Conservation (phyloP, 1,140 invertebrate species). For the Alviniconcha marisindica region DNA sequence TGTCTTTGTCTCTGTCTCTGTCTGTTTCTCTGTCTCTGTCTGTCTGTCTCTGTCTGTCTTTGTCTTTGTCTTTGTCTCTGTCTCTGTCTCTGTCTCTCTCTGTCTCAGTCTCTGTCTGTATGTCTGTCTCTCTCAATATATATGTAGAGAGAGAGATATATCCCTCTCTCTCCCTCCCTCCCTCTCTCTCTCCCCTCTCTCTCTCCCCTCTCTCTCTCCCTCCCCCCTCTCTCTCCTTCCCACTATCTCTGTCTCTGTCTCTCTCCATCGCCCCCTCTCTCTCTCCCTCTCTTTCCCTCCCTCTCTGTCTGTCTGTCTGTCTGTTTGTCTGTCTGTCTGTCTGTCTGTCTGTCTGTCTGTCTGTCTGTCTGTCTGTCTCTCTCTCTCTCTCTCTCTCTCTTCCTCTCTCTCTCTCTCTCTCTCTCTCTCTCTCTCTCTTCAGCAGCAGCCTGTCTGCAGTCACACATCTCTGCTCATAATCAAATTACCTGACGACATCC, state of each 20-base stretch:
- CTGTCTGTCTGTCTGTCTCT: not conserved
- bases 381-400: not conserved
- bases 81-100: too few relatives aligned
- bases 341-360: not conserved
- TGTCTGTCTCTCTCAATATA: too few relatives aligned
- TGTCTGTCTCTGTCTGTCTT: too few relatives aligned
- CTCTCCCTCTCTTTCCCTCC: not conserved
- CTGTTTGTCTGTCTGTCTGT: slow-evolving; percentile 6
- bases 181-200: not conserved
- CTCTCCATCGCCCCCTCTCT: too few relatives aligned
- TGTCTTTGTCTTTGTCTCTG: too few relatives aligned
- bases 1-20: not conserved
- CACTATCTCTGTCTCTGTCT: too few relatives aligned
- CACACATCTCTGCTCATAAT: too few relatives aligned
- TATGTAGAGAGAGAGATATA: too few relatives aligned
- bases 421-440: slow-evolving; percentile 16
- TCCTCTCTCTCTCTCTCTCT: not conserved
- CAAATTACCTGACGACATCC: too few relatives aligned
- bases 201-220: not conserved
- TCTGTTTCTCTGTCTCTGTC: not conserved
- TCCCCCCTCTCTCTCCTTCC: not conserved
- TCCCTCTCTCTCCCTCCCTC: not conserved
- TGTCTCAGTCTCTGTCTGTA: too few relatives aligned
- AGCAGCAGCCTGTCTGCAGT: not conserved
- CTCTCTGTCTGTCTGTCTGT: not conserved